Base-by-base conservation (phyloP, 2,113 vertebrate genomes). In the Leptocoma aspasia region DNA sequence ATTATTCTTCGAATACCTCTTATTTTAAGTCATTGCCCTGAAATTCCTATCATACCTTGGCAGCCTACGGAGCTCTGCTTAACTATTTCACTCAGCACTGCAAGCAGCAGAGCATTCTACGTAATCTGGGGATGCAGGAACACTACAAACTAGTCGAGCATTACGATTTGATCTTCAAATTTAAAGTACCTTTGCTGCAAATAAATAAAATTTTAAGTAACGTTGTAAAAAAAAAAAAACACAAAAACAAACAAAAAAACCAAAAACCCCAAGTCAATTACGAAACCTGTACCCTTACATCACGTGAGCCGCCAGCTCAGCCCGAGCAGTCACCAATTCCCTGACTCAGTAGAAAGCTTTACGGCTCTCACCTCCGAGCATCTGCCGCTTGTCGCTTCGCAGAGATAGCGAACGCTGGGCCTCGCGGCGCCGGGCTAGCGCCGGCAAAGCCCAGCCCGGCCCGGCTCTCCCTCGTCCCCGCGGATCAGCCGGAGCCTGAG, bases 21-120 rank as follows among this genome's bases (percentile, higher is more conserved):
- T 64, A 13, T 87, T 92, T 54, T 39, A 71, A 87, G 71, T 20
- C 49, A 56, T 27, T 50, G 72, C 44, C 44, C 83, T 28, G 33
- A 84, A 89, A 95, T 94, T 92, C 93, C 87, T 86, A 14, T 22
- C 89, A 82, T 90, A 78, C 61, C 70, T 72, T 56, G 8, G 57
- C 4, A 82, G 91, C 76, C 37, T 16, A 61, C 1, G 41, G 61
- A 94, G 87, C 54, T 33, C 61, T 2, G 2, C 5, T 53, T 49
- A 95, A 87, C 87, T 57, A 35, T 52, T 82, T 75, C 73, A 16
- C 1, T 44, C 60, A 77, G 39, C 84, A 54, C 20, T 33, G 90
- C 52, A 37, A 57, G 39, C 76, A 50, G 65, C 12, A 49, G 28
- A 56, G 59, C 3, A 12, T 12, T 60, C 53, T 30, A 44, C 33